Evolutionary conservation across 1,140 invertebrate species (phyloP).

Genomic region (Tigriopus japonicus): DNA sequence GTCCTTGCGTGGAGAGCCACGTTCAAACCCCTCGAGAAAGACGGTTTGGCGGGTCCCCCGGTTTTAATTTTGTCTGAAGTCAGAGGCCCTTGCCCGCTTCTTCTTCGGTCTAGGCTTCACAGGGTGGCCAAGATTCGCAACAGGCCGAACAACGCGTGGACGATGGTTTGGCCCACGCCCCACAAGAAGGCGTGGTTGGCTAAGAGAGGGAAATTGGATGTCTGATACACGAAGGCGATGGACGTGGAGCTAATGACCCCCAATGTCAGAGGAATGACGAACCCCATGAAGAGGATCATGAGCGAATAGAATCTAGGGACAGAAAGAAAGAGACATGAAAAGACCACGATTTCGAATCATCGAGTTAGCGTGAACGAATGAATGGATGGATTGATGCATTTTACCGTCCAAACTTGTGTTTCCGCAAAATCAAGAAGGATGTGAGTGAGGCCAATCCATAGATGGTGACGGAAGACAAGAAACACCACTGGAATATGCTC

Average conservation of each 20-base stretch:
- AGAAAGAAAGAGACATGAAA: neutral
- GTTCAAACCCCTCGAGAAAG: too few species aligned
- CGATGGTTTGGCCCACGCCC: conserved; percentile 6
- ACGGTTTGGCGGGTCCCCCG: too few species aligned
- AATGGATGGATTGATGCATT: too few species aligned
- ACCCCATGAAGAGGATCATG: conserved; percentile 2
- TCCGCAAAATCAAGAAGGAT: conserved; percentile 6
- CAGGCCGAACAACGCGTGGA: conserved; percentile 6
- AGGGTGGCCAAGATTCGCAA: conserved; percentile 8
- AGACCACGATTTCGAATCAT: neutral
- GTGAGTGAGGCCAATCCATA: conserved; percentile 1
- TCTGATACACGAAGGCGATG: conserved; percentile 11
- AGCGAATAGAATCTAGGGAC: conserved; percentile 7
- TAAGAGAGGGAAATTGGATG: conserved; percentile 1
- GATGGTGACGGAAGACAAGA: conserved; percentile 7
- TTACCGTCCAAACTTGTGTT: conserved; percentile 14
- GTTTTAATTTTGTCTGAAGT: too few species aligned
- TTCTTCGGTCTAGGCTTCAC: too few species aligned
- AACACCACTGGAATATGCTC: conserved; percentile 9
- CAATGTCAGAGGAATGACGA: conserved; percentile 1
- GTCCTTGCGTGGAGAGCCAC: too few species aligned
- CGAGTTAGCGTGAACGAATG: neutral
- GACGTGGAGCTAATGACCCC: conserved; percentile 2
- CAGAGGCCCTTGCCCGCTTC: too few species aligned
- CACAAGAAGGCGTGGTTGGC: conserved; percentile 1